Evolutionary conservation across 2,888 invertebrate species (phyloP).

Genomic region (Hermodice carunculata): DNA sequence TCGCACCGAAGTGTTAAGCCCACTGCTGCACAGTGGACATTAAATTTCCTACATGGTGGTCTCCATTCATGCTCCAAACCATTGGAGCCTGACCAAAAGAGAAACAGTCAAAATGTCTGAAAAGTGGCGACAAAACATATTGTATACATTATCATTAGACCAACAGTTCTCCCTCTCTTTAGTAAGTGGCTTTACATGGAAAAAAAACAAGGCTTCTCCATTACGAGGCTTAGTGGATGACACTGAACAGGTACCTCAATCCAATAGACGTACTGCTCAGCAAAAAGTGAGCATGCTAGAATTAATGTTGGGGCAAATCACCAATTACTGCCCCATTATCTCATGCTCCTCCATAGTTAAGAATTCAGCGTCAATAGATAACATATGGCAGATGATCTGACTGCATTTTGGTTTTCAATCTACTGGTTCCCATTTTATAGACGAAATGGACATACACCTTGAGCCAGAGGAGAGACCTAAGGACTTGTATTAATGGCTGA

Average conservation of each 20-base stretch:
- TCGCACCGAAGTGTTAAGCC: no score
- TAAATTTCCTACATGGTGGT: no score
- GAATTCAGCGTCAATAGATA: slow-evolving; percentile 16
- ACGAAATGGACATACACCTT: slow-evolving; percentile 20
- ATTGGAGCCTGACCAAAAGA: no score
- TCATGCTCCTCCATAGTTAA: neutral
- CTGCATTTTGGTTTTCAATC: slow-evolving; percentile 29
- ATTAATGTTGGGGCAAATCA: slow-evolving; percentile 15
- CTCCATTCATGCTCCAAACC: no score
- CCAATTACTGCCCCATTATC: slow-evolving; percentile 15
- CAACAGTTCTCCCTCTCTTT: no score
- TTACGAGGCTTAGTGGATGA: slow-evolving; percentile 17
- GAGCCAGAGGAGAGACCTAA: slow-evolving; percentile 36
- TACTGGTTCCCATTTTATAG: slow-evolving; percentile 19
- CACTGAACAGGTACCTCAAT: neutral
- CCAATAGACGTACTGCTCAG: neutral
- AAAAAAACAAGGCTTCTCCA: no score
- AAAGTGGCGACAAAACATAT: no score
- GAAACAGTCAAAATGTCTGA: no score
- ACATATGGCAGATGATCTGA: slow-evolving; percentile 22
- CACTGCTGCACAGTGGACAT: no score
- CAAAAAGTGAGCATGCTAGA: slow-evolving; percentile 5
- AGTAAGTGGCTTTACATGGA: no score
- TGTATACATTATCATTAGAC: no score
- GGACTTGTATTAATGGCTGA: slow-evolving; percentile 39